Evolutionary conservation across 2,797 vertebrate species (phyloP).

Genomic region (Labeo calbasu): DNA sequence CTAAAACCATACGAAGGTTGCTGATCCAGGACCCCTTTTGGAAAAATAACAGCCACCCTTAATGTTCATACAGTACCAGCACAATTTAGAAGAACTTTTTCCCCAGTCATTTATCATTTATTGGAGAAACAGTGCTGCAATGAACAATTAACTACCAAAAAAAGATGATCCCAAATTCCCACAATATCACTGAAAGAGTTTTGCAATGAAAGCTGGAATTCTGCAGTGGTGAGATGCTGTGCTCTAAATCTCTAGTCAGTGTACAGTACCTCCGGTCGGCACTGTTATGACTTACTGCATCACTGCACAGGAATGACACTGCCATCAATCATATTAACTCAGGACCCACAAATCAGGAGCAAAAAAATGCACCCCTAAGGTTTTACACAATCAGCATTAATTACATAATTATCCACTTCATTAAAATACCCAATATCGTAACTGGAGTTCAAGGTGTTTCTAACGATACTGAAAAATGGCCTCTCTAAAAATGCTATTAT

Average conservation of each 20-base stretch:
- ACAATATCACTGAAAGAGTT: slow-evolving; percentile 3
- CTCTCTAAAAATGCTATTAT: slow-evolving; percentile 33
- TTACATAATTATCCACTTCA: slow-evolving; percentile 66
- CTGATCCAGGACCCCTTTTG: not conserved
- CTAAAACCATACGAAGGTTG: not conserved
- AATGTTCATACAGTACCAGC: not conserved
- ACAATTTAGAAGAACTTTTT: not conserved
- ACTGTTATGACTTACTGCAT: slow-evolving; percentile 66
- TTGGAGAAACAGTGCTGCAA: not conserved
- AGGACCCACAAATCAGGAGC: slow-evolving; percentile 56
- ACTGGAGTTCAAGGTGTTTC: slow-evolving; percentile 59
- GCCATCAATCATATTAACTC: slow-evolving; percentile 65
- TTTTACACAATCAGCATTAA: slow-evolving; percentile 60
- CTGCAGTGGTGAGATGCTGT: slow-evolving; percentile 23
- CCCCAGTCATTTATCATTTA: not conserved
- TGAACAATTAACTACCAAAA: slow-evolving; percentile 22
- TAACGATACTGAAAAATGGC: slow-evolving; percentile 51
- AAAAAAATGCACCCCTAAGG: slow-evolving; percentile 58
- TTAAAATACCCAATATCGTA: slow-evolving; percentile 58
- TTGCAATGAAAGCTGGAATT: slow-evolving; percentile 11
- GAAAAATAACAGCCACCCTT: not conserved
- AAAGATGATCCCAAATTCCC: slow-evolving; percentile 9
- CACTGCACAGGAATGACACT: slow-evolving; percentile 65
- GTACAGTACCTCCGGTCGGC: slow-evolving; percentile 50
- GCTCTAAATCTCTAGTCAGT: slow-evolving; percentile 45